Conservation (phyloP, 2,797 vertebrate genomes). For the Chelonia mydas region DNA sequence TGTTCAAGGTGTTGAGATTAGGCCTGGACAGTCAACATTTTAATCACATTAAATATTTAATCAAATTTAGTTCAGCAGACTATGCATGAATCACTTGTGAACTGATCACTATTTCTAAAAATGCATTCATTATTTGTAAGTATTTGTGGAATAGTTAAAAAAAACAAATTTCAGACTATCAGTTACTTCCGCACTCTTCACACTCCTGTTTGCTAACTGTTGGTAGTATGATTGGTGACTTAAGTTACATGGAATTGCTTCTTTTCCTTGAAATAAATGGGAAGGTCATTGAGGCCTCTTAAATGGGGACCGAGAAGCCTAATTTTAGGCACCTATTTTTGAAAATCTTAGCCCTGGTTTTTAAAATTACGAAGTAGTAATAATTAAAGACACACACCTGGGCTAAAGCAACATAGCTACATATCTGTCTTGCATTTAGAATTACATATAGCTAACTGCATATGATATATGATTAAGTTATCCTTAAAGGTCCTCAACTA, state of each 20-base stretch:
- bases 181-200: not conserved
- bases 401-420: not conserved
- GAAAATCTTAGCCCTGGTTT: not conserved
- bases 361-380: not conserved
- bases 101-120: not conserved
- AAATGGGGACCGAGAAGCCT: not conserved
- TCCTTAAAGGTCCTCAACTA: slow-evolving; percentile 24
- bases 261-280: not conserved
- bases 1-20: not conserved
- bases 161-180: not conserved
- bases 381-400: slow-evolving; percentile 13
- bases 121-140: slow-evolving; percentile 12
- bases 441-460: not conserved
- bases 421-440: not conserved
- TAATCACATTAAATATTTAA: too few species aligned
- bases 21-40: not conserved
- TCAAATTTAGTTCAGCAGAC: not conserved
- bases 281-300: slow-evolving; percentile 14
- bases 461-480: slow-evolving; percentile 26
- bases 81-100: not conserved
- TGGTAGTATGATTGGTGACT: not conserved
- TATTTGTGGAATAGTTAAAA: not conserved
- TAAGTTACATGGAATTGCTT: not conserved
- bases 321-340: slow-evolving; percentile 11
- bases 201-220: not conserved